Base-by-base conservation (phyloP, 2,888 invertebrate species). In the Drosophila imparisetae region DNA sequence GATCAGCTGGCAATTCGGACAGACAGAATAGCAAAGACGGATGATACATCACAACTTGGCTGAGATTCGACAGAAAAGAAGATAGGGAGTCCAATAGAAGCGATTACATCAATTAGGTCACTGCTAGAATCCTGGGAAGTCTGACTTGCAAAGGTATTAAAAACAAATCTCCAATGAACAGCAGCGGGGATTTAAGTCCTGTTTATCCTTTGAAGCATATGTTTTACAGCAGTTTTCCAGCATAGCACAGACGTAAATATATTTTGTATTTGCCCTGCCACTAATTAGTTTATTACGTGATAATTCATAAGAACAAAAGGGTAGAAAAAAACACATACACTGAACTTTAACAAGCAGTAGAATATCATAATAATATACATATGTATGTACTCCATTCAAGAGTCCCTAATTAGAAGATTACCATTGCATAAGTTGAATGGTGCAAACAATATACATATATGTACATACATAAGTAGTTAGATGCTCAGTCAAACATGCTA, bases 1-100 rank as follows among this genome's bases (percentile, higher is more conserved):
- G 61, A 65, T 61, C 66, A 61, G 61, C 60, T 66, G 34, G 59
- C 58, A 78, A 67, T 65, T 68, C 61, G 61, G 64, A 61, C 61
- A 76, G 50, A 68, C 67, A 68, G 21, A 50, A 36, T 21, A 32
- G 45, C 18, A n/a, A 55, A 38, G 49, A 29, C 29, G 61, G 36
- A 11, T 38, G 13, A 38, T 4, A 27, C 11, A 13, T n/a, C 11
- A 15, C 21, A 24, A 50, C 24, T 54, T 27, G 27, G 4, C 24
- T 0, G 18, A 21, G 3, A 34, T 15, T 32, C 15, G 18, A 29
- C 30, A 30, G 18, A 18, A 6, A 34, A 15, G 10, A 30, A 30
- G 13, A 27, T 18, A 4, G 18, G 21, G 11, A 42, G 2, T 21
- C 11, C 11, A 21, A 42, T 42, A 11, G 42, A 42, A 42, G 42